A percentile compares a stretch with the other conserved stretches of the same genome.
Conservation (phyloP, 2,888 invertebrate genomes). For the Subacronicta megacephala region DNA sequence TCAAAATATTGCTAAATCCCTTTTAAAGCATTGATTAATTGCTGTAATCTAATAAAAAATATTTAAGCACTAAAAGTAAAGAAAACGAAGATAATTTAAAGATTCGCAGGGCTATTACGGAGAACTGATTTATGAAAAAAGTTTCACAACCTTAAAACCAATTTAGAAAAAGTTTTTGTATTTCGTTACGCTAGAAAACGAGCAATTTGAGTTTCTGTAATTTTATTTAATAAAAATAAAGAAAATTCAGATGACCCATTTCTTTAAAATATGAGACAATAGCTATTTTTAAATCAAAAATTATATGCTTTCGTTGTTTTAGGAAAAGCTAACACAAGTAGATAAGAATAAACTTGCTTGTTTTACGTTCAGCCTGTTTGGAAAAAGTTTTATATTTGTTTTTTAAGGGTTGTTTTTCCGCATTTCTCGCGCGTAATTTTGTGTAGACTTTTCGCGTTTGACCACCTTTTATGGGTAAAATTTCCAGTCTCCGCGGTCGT, state of each 20-base stretch:
- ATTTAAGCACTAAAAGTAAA: conserved; percentile 54
- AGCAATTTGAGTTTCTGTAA: conserved; percentile 65
- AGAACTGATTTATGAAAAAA: conserved; percentile 80
- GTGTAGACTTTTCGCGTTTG: conserved; percentile 53
- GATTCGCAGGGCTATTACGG: conserved; percentile 67
- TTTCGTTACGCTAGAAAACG: conserved; percentile 66
- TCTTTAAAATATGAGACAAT: conserved; percentile 15
- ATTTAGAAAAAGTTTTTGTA: conserved; percentile 76
- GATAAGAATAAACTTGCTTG: conserved; percentile 40
- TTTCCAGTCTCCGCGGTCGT: conserved; percentile 37
- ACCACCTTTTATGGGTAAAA: conserved; percentile 54
- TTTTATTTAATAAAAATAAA: conserved; percentile 56
- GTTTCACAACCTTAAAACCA: conserved; percentile 76
- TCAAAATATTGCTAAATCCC: neutral
- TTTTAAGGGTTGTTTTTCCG: conserved; percentile 43
- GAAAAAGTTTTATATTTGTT: conserved; percentile 49
- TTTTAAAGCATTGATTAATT: conserved; percentile 35
- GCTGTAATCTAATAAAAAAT: conserved; percentile 22
- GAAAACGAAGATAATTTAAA: conserved; percentile 68
- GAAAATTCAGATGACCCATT: conserved; percentile 37
- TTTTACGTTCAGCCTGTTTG: conserved; percentile 43
- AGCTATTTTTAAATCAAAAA: conserved; percentile 38
- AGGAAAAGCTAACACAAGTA: conserved; percentile 24
- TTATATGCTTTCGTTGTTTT: conserved; percentile 33
- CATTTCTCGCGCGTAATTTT: conserved; percentile 54